Base-by-base conservation (phyloP, 2,888 invertebrate species). In the Trichogramma evanescens region DNA sequence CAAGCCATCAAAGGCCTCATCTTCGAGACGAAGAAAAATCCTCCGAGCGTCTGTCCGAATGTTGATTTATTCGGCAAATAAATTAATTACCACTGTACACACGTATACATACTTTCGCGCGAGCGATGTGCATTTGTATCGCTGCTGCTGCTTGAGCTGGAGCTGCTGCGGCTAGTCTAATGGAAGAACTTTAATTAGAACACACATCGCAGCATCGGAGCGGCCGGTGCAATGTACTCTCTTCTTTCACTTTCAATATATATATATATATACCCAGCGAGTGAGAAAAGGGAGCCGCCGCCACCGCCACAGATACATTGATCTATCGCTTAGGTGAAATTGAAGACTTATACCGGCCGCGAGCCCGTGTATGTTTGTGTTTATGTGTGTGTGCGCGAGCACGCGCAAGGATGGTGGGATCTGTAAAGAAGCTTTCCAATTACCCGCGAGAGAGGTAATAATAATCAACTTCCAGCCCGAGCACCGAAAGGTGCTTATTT, bases 31-130 rank as follows among this genome's bases (percentile, higher is more conserved):
- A 26, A 26, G 26, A 26, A 26, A 26, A 26, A 26, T 26, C 26
- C 26, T 26, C 26, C 26, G 26, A 26, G 26, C 26, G 26, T 26
- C 26, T 26, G 26, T 26, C 26, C 26, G 26, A 26, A 60, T 55
- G 60, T 63, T 63, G 63, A 63, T 63, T 63, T 60, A 60, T 56
- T 60, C 60, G 60, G 58, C 58, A 57, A 58, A 63, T 60, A 60
- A 63, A 60, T 63, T 63, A 63, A 63, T 63, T 60, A 50, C 56
- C 56, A 13, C 26, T 26, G 26, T 26, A 26, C 26, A 26, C 10
- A 13, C 40, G 41, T 40, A 43, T 42, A 58, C 63, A 60, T 63
- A 60, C 63, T 63, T 58, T 56, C 60, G 60, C 53, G n/a, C 26
- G 55, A 58, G 55, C 59, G 55, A 60, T 57, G 26, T 26, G 26